Evolutionary conservation across 2,797 vertebrate genomes (phyloP).

Genomic region (Muraenolepis orangiensis): DNA sequence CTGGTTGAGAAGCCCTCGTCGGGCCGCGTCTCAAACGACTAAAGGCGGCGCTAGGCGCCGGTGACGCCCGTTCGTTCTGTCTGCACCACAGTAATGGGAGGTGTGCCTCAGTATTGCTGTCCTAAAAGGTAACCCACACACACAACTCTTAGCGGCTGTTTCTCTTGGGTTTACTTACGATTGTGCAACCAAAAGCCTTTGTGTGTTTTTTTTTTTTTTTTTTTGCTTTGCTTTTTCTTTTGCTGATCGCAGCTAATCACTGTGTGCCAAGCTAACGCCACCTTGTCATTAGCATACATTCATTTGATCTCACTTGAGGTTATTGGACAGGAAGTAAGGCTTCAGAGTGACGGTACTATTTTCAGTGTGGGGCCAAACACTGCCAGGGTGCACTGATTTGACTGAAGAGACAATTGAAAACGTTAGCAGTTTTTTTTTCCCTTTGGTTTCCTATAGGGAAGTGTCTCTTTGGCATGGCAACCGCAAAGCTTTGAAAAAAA

Average conservation of each 20-base stretch:
- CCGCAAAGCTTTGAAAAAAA: not conserved
- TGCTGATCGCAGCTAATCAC: not conserved
- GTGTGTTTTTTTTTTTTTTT: not conserved
- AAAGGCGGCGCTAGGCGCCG: not conserved
- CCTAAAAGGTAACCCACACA: not conserved
- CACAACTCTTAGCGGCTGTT: not conserved
- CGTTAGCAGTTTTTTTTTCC: constrained; percentile 9
- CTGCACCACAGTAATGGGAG: not conserved
- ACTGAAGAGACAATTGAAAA: not conserved
- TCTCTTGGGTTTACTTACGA: not conserved
- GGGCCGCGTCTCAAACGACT: not conserved
- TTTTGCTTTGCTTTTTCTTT: not conserved
- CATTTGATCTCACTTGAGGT: not conserved
- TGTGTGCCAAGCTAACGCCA: not conserved
- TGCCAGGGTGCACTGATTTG: not conserved
- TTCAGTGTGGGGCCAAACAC: not conserved
- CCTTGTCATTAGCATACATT: not conserved
- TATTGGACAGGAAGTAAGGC: not conserved
- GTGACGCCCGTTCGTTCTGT: not conserved
- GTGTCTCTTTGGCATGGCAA: not conserved
- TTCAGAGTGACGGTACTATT: too few relatives aligned
- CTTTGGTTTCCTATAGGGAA: constrained; percentile 1
- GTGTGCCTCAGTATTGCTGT: not conserved
- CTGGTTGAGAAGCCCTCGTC: not conserved
- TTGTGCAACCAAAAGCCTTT: not conserved